phyloP scores from a whole-genome alignment of 1,140 invertebrate species.

The Yoshiicerus persimilis region DNA sequence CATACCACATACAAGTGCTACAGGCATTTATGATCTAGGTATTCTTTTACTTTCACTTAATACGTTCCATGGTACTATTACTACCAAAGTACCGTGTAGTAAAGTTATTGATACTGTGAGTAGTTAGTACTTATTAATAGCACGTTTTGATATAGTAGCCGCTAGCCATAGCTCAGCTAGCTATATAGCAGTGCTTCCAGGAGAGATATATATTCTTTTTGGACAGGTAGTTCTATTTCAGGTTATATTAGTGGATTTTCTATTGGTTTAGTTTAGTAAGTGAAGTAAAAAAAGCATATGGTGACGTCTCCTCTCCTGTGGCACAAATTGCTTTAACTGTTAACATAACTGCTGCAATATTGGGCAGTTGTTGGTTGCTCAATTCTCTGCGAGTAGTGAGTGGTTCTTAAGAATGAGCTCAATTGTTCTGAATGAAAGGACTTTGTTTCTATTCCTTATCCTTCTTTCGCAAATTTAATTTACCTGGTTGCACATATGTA shows the following conservation, averaged over 20 bases:
- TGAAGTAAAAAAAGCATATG: background rate
- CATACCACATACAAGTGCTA: too few species aligned
- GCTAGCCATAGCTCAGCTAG: too few species aligned
- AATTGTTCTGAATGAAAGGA: conserved; percentile 8
- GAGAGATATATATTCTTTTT: background rate
- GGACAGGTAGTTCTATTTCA: background rate
- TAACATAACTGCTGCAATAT: background rate
- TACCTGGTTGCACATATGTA: background rate
- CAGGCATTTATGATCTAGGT: too few species aligned
- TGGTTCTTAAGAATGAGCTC: background rate
- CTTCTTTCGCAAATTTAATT: background rate
- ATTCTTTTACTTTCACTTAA: background rate
- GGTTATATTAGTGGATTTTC: background rate
- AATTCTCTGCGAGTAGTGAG: background rate
- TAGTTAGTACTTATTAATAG: too few species aligned
- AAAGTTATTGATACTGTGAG: background rate
- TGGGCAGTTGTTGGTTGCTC: background rate
- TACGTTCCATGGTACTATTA: background rate
- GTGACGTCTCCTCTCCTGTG: background rate
- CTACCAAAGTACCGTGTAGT: too few species aligned
- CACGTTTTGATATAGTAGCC: too few species aligned
- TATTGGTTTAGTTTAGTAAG: background rate
- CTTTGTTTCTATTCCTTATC: background rate
- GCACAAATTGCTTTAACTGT: background rate
- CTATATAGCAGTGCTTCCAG: too few species aligned